These are phyloP conservation scores for Zosterops hypoxanthus DNA, from an alignment of 2,113 vertebrate species.

Conservation along the genomic window DNA sequence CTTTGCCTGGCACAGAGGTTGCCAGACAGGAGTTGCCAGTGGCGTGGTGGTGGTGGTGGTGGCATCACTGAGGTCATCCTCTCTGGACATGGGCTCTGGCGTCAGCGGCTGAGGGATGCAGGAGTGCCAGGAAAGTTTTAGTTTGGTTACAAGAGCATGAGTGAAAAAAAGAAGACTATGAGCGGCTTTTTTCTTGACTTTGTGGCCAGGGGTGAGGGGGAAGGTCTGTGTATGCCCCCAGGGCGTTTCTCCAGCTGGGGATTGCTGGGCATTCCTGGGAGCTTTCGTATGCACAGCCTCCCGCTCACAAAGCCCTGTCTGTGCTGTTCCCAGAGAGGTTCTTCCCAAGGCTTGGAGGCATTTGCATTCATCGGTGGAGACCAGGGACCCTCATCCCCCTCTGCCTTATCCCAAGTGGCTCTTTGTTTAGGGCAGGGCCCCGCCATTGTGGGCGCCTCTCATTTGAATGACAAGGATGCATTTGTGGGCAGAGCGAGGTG, in stretches of 20 bases:
- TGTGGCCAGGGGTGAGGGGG: neutral
- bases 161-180: neutral
- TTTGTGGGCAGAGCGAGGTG: neutral
- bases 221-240: neutral
- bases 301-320: constrained; percentile 17
- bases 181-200: neutral
- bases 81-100: neutral
- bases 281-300: neutral
- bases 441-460: constrained; percentile 13
- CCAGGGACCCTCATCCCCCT: neutral
- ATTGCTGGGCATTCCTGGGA: constrained; percentile 4
- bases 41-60: too few relatives aligned
- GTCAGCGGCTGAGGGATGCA: neutral
- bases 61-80: neutral
- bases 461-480: constrained; percentile 46
- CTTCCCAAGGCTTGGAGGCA: neutral
- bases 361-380: constrained; percentile 48
- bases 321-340: neutral
- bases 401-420: neutral
- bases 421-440: constrained; percentile 16
- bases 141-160: neutral
- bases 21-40: neutral
- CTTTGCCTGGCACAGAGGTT: neutral
- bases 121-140: neutral
- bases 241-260: neutral